These are phyloP conservation scores for Tichodroma muraria DNA, from an alignment of 2,113 vertebrate genomes.

Conservation along the genomic window DNA sequence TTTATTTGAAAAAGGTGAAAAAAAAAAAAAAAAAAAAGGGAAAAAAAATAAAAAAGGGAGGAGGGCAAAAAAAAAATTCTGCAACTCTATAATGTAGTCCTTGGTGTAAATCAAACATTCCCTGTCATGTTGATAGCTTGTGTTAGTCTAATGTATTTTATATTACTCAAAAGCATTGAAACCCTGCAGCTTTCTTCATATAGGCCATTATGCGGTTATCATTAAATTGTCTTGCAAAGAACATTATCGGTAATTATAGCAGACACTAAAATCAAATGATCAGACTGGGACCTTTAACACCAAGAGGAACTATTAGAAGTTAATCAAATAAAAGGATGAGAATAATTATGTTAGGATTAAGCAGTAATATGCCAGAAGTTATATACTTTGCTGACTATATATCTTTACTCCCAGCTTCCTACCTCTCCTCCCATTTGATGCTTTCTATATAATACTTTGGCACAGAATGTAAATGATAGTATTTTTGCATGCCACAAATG, in stretches of 20 bases:
- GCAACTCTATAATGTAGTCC: conserved; percentile 63
- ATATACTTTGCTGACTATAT: conserved; percentile 79
- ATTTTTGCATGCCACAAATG: conserved; percentile 65
- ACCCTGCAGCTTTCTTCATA: conserved; percentile 83
- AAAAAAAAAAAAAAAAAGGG: not conserved
- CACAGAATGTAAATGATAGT: conserved; percentile 73
- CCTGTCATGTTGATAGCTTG: conserved; percentile 84
- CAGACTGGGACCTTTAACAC: conserved; percentile 92
- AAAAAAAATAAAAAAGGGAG: not conserved
- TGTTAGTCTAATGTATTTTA: conserved; percentile 87
- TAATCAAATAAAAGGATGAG: conserved; percentile 99
- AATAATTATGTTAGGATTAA: conserved; percentile 94
- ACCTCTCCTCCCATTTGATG: conserved; percentile 63
- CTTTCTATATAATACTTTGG: conserved; percentile 73
- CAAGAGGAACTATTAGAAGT: conserved; percentile 99
- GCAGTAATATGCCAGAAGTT: conserved; percentile 84
- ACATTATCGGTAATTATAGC: conserved; percentile 99
- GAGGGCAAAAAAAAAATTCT: conserved; percentile 20
- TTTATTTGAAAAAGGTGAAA: too few relatives aligned
- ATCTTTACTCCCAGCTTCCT: conserved; percentile 75
- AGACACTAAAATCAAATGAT: conserved; percentile 98
- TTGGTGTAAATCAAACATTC: conserved; percentile 83
- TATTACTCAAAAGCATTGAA: conserved; percentile 82
- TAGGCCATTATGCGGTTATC: conserved; percentile 87
- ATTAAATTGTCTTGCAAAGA: conserved; percentile 88